Evolutionary conservation across 1,140 invertebrate genomes (phyloP), one percentile per base, ranked within the genome.

Genomic region (Cryptotermes secundus): DNA sequence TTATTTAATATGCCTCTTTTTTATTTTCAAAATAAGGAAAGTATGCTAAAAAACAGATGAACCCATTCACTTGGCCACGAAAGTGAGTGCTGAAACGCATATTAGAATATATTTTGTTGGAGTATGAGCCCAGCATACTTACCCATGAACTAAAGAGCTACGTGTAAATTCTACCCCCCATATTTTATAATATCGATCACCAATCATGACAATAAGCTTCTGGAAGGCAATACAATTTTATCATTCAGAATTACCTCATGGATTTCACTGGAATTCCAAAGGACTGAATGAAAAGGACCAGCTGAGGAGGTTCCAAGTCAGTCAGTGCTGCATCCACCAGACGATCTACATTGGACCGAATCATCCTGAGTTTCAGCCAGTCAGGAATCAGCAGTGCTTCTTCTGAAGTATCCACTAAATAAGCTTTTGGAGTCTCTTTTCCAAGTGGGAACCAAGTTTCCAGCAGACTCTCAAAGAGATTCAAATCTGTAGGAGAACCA

Each of bases 241-340:
- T 34, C 24, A 80, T 24, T 45, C 45, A 83, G n/a, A 85, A 80
- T 86, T 86, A 90, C 89, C 92, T 96, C 96, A 99, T 98, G 10
- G 96, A 97, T 83, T 93, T 91, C 0, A 98, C 95, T 0, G 98
- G 98, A 86, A 99, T 96, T 36, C 98, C 98, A 90, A 99, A 99
- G 24, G 97, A 98, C 89, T 99, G 97, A 80, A 99, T 97, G 89
- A 99, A 99, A 6, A 99, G 90, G 7, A 99, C 94, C n/a, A 99
- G 91, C 88, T 99, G 97, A 81, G 95, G 93, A 0, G 96, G 94
- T 83, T 98, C 96, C 36, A 99, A 89, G 87, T 97, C 97, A 84
- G 94, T 92, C 6, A 99, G 90, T 0, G 97, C 97, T 14, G 96
- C 96, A 87, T 97, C 95, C 24, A 99, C 94, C 14, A 99, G 90